A percentile compares a stretch with the other conserved stretches of the same genome.
These are phyloP conservation scores for Echeneis naucrates DNA, from an alignment of 2,797 vertebrate genomes.

Conservation along the genomic window DNA sequence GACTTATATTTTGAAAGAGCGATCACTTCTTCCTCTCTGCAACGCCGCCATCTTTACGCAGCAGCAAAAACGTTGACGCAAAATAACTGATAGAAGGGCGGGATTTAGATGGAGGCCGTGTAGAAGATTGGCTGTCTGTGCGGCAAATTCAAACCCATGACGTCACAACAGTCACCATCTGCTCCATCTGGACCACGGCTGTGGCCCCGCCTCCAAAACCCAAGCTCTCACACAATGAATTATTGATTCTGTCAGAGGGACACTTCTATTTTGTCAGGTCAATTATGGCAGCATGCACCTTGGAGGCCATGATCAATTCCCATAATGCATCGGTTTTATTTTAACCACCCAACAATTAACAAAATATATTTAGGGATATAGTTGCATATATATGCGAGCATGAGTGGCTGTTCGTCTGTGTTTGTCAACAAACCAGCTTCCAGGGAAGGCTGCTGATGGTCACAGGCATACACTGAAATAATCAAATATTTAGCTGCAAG, in stretches of 20 bases:
- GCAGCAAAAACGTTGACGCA: slow-evolving; percentile 32
- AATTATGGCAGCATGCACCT: too few species aligned
- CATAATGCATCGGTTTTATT: too few species aligned
- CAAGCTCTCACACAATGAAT: slow-evolving; percentile 72
- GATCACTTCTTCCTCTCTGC: background rate
- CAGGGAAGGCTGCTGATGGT: too few species aligned
- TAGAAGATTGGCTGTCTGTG: slow-evolving; percentile 42
- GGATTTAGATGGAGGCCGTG: background rate
- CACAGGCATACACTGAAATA: too few species aligned
- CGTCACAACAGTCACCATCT: slow-evolving; percentile 46
- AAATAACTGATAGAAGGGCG: slow-evolving; percentile 69
- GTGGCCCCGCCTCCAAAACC: slow-evolving; percentile 58
- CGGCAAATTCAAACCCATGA: slow-evolving; percentile 51
- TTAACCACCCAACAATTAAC: too few species aligned
- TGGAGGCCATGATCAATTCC: too few species aligned
- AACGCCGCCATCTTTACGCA: slow-evolving; percentile 17
- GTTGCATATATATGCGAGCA: too few species aligned
- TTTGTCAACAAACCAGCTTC: too few species aligned
- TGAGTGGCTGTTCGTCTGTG: too few species aligned
- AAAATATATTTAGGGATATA: too few species aligned
- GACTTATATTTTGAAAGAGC: slow-evolving; percentile 50
- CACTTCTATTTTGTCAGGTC: too few species aligned
- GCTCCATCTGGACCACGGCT: slow-evolving; percentile 17
- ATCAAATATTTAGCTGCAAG: too few species aligned
- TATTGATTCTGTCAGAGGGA: slow-evolving; percentile 77